Conservation (phyloP, 2,113 vertebrate species). For the Suricata suricatta region DNA sequence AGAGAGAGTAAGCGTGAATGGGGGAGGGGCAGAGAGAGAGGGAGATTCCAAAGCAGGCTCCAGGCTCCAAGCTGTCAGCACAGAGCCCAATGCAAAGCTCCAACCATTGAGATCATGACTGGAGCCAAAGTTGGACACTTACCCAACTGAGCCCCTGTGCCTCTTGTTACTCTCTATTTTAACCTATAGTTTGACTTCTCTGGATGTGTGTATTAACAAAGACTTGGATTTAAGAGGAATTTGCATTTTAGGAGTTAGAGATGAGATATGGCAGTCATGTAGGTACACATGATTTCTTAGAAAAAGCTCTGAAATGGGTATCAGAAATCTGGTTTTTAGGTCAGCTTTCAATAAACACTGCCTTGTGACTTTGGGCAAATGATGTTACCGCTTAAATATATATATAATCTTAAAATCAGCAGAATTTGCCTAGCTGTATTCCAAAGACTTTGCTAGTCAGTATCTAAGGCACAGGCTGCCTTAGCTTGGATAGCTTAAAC, state of each 20-base stretch:
- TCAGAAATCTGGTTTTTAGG: background rate
- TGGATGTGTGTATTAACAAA: background rate
- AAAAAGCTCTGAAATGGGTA: background rate
- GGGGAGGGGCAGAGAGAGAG: too few relatives aligned
- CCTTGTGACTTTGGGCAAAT: background rate
- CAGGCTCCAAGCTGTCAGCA: too few relatives aligned
- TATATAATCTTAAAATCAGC: background rate
- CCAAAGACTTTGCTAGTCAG: background rate
- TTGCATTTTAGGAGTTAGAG: constrained; percentile 33
- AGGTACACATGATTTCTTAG: background rate
- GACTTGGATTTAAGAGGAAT: background rate
- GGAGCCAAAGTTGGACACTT: too few relatives aligned
- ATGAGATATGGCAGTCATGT: background rate
- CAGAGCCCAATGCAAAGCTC: too few relatives aligned
- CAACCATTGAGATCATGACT: too few relatives aligned
- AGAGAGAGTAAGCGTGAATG: too few relatives aligned
- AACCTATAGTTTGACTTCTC: background rate
- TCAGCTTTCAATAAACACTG: background rate
- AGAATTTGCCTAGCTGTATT: background rate
- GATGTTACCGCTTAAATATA: background rate
- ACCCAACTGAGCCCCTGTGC: too few relatives aligned
- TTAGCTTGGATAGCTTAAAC: background rate
- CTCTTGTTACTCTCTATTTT: background rate
- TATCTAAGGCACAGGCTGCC: background rate
- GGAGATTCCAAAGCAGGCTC: too few relatives aligned